Evolutionary conservation across 2,113 vertebrate genomes (phyloP).

Genomic region (Leuciscus idus): DNA sequence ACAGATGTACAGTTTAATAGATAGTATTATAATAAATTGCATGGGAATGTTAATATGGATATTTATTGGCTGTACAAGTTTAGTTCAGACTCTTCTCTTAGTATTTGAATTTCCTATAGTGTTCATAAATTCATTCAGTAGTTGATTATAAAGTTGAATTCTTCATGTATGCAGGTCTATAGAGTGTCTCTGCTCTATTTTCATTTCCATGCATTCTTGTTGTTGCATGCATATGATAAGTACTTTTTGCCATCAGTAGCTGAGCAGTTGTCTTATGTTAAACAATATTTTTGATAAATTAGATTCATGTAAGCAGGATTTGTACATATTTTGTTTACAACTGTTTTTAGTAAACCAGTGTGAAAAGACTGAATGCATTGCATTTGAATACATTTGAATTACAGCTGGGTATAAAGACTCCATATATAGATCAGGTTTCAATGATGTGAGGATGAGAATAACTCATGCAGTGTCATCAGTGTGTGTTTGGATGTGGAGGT

Average conservation of each 20-base stretch:
- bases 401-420: not conserved
- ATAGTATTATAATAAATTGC: not conserved
- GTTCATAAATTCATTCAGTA: not conserved
- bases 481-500: slow-evolving; percentile 15
- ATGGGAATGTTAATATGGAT: not conserved
- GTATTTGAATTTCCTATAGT: not conserved
- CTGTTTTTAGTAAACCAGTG: not conserved
- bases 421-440: not conserved
- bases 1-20: not conserved
- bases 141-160: not conserved
- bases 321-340: not conserved
- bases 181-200: not conserved
- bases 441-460: not conserved
- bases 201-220: not conserved
- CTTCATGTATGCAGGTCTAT: not conserved
- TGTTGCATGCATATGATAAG: not conserved
- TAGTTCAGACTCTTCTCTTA: not conserved
- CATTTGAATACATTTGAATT: not conserved
- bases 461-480: not conserved
- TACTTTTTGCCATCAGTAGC: not conserved
- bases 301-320: not conserved
- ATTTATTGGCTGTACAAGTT: not conserved
- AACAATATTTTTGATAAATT: not conserved
- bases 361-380: not conserved
- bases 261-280: not conserved